These are phyloP conservation scores for Macrochelys suwanniensis DNA, from an alignment of 2,797 vertebrate genomes.

Conservation along the genomic window DNA sequence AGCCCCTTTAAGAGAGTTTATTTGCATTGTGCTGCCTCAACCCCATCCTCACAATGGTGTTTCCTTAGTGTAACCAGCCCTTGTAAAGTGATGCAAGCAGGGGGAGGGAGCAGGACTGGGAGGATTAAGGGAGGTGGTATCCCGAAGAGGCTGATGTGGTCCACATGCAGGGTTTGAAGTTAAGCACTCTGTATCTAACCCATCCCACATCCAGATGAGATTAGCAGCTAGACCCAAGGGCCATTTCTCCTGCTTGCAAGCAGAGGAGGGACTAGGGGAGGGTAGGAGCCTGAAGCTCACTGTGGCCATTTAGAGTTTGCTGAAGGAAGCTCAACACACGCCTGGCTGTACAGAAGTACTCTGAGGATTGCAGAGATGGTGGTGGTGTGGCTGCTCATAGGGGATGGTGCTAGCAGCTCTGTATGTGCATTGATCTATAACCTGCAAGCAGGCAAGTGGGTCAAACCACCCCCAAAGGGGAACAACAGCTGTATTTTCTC, in stretches of 20 bases:
- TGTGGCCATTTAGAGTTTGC: not conserved
- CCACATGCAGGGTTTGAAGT: not conserved
- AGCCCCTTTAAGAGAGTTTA: not conserved
- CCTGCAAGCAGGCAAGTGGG: not conserved
- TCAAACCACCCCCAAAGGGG: too few species aligned
- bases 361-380: not conserved
- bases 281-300: not conserved
- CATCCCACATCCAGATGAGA: not conserved
- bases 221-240: not conserved
- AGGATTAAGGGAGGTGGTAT: not conserved
- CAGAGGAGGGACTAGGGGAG: not conserved
- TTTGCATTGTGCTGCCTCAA: not conserved
- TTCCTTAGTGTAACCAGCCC: not conserved
- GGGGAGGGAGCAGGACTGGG: accelerated
- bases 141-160: accelerated
- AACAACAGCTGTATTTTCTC: not conserved
- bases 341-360: not conserved
- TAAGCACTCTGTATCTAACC: not conserved
- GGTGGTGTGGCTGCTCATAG: not conserved
- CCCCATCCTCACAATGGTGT: slow-evolving; percentile 9
- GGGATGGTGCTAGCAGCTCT: not conserved
- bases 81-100: not conserved
- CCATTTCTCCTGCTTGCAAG: not conserved
- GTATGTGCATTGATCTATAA: not conserved
- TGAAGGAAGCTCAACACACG: not conserved